Evolutionary conservation across 2,888 invertebrate genomes (phyloP).

Genomic region (Cheilosia scutellata): DNA sequence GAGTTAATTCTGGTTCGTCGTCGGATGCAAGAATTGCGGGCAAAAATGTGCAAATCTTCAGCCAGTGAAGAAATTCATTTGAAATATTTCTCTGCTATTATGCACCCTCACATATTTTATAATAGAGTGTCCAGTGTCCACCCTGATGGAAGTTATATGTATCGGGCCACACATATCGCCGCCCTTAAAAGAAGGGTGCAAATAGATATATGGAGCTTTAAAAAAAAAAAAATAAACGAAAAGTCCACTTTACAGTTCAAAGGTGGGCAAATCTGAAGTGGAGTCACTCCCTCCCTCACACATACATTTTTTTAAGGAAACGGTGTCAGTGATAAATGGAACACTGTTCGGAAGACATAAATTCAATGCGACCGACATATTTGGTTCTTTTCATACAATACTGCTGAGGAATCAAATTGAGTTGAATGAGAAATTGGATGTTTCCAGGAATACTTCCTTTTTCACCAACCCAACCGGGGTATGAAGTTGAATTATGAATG

Average conservation of each 20-base stretch:
- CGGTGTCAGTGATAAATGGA: constrained; percentile 65
- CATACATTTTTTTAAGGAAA: not conserved
- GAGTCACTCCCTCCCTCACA: constrained; percentile 1
- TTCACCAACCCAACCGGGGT: not conserved
- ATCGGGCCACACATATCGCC: not conserved
- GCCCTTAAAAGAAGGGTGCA: not conserved
- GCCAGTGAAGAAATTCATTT: constrained; percentile 47
- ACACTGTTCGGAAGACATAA: constrained; percentile 54
- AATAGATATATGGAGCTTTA: constrained; percentile 2
- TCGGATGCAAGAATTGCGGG: not conserved
- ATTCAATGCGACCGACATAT: constrained; percentile 21
- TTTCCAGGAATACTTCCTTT: not conserved
- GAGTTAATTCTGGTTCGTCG: not conserved
- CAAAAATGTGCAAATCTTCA: not conserved
- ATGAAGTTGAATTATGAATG: constrained; percentile 31
- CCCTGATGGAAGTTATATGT: not conserved
- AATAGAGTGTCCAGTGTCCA: not conserved
- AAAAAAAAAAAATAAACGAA: not conserved
- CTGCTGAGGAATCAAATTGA: constrained; percentile 54
- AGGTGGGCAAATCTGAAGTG: constrained; percentile 22
- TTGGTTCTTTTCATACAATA: not conserved
- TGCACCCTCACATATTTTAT: constrained; percentile 48
- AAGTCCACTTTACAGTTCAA: constrained; percentile 21
- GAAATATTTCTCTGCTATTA: constrained; percentile 46
- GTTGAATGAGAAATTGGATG: constrained; percentile 20